Evolutionary conservation across 2,797 vertebrate genomes (phyloP).

Genomic region (Octomys mimax): DNA sequence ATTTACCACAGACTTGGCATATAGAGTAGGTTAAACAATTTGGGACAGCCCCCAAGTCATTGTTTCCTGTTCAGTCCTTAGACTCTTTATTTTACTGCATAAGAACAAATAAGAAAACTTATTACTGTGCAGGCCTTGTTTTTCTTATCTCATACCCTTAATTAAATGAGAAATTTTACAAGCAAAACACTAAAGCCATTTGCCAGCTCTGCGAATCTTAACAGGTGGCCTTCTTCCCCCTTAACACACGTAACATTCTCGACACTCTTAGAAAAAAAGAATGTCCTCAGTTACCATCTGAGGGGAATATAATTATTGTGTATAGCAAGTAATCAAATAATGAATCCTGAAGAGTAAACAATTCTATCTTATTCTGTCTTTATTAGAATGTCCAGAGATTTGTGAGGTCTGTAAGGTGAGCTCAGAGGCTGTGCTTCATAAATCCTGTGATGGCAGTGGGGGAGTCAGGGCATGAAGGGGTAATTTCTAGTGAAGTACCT

Average conservation of each 20-base stretch:
- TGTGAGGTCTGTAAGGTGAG: background rate
- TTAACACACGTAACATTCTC: background rate
- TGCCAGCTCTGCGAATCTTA: background rate
- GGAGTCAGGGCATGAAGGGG: background rate
- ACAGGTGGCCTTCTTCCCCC: background rate
- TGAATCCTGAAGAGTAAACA: slow-evolving; percentile 53
- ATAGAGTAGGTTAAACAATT: background rate
- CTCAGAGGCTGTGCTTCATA: background rate
- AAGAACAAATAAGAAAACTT: slow-evolving; percentile 47
- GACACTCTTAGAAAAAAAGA: background rate
- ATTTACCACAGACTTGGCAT: background rate
- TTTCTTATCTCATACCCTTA: background rate
- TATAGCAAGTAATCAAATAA: slow-evolving; percentile 44
- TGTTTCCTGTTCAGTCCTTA: background rate
- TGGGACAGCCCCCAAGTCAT: background rate
- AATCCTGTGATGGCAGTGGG: background rate
- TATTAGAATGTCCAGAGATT: background rate
- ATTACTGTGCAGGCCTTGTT: background rate
- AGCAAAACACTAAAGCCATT: slow-evolving; percentile 2
- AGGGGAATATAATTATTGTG: background rate
- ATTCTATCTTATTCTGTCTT: background rate
- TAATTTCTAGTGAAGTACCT: background rate
- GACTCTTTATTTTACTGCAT: background rate
- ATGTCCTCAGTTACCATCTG: background rate
- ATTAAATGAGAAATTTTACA: slow-evolving; percentile 27